Base-by-base conservation (phyloP, 2,113 vertebrate genomes). In the Antennarius striatus region DNA sequence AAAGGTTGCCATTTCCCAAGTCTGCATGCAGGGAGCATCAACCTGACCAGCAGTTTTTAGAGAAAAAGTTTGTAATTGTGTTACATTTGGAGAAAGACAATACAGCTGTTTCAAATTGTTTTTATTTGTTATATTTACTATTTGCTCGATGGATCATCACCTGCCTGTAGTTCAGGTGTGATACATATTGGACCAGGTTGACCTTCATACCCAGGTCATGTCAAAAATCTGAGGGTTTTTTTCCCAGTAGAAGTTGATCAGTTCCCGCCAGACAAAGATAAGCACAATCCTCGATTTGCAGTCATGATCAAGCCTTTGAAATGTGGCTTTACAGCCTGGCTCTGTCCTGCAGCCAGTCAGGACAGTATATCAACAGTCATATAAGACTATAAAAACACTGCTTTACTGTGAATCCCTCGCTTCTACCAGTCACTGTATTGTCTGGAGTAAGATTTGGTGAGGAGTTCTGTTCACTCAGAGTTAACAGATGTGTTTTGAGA, bases 401-500 rank as follows among this genome's bases (percentile, higher is more conserved):
- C 67, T 71, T 82, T 74, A 83, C 72, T 32, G 56, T 83, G 72
- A 63, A 53, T 68, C 77, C 66, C 42, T 48, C 75, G 71, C 56
- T 57, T 71, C 49, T 17, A 42, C 47, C 40, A 57, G 65, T 59
- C 75, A 58, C 42, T 14, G 43, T 71, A 84, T 83, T 75, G 77
- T 85, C 73, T 77, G 47, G 53, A 48, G 63, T 28, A 56, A 81
- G 62, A 87, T 86, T 87, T 84, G 88, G 56, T 76, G 80, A 75
- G 39, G 68, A 74, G 45, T 63, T 57, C 28, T 56, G 62, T 63
- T 76, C 75, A 63, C 58, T 60, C 79, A 10, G 71, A 56, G 69
- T 73, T 87, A 89, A 88, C 68, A 32, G 68, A 87, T 85, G 85
- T 86, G 73, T 83, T 78, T 74, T 81, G 80, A 77, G 57, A 79